phyloP scores from a whole-genome alignment of 1,140 invertebrate species.

The Philopotamus ludificatus region DNA sequence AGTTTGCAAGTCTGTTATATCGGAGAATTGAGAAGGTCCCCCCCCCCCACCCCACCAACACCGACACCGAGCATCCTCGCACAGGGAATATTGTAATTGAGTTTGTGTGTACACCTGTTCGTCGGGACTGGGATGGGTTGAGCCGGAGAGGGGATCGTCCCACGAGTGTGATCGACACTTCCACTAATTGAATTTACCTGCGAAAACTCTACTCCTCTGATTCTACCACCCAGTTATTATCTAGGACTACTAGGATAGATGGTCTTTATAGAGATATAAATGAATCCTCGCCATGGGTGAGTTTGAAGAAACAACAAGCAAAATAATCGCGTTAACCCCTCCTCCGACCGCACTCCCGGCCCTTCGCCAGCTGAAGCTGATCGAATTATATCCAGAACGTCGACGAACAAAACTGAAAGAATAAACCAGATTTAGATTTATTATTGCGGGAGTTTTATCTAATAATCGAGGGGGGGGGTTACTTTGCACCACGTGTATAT shows the following conservation, averaged over 20 bases:
- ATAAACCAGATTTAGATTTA: too few relatives aligned
- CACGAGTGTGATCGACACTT: constrained; percentile 39
- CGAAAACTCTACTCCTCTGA: constrained; percentile 28
- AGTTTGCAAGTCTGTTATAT: background rate
- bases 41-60: too few relatives aligned
- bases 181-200: constrained; percentile 38
- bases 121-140: background rate
- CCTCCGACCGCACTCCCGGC: background rate
- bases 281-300: background rate
- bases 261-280: background rate
- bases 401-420: too few relatives aligned
- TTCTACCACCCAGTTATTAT: constrained; percentile 31
- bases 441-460: too few relatives aligned
- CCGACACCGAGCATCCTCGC: too few relatives aligned
- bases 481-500: too few relatives aligned
- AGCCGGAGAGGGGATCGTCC: too few relatives aligned
- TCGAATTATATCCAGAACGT: background rate
- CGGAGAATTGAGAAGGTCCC: too few relatives aligned
- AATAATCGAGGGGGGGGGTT: too few relatives aligned
- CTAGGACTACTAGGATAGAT: background rate
- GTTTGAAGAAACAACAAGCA: constrained; percentile 3
- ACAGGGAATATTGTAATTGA: constrained; percentile 20
- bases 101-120: constrained; percentile 24
- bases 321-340: constrained; percentile 15
- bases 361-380: background rate